These are phyloP conservation scores for Romanomermis culicivorax DNA, from an alignment of 2,888 invertebrate genomes.

Conservation along the genomic window DNA sequence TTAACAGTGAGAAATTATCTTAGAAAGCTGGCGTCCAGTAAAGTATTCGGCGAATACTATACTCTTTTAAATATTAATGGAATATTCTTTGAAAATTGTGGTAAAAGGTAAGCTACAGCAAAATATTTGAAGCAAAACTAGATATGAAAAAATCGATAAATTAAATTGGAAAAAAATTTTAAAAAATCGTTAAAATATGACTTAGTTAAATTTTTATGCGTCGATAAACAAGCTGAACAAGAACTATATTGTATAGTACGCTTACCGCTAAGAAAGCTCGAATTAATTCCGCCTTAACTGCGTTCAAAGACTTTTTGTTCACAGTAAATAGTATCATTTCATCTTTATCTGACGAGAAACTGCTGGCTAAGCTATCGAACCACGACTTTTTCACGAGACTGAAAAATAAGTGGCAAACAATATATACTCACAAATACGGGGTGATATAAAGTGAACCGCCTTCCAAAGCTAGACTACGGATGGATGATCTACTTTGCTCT, in stretches of 20 bases:
- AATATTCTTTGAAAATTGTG: too few species aligned
- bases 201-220: too few species aligned
- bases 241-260: neutral
- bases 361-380: constrained; percentile 95
- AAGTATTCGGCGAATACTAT: neutral
- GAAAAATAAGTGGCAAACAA: constrained; percentile 12
- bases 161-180: too few species aligned
- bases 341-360: constrained; percentile 51
- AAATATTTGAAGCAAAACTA: too few species aligned
- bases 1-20: neutral
- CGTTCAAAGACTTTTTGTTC: constrained; percentile 81
- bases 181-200: too few species aligned
- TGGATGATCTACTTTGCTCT: too few species aligned
- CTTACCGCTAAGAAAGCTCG: constrained; percentile 92
- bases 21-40: neutral
- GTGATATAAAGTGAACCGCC: neutral
- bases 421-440: too few species aligned
- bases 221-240: too few species aligned
- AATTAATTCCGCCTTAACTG: constrained; percentile 90
- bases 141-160: too few species aligned
- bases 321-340: constrained; percentile 89
- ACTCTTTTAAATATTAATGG: too few species aligned
- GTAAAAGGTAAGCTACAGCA: too few species aligned
- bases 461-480: too few species aligned
- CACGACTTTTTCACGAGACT: constrained; percentile 80